Conservation (phyloP, 2,797 vertebrate genomes). For the Centropyge bicolor region DNA sequence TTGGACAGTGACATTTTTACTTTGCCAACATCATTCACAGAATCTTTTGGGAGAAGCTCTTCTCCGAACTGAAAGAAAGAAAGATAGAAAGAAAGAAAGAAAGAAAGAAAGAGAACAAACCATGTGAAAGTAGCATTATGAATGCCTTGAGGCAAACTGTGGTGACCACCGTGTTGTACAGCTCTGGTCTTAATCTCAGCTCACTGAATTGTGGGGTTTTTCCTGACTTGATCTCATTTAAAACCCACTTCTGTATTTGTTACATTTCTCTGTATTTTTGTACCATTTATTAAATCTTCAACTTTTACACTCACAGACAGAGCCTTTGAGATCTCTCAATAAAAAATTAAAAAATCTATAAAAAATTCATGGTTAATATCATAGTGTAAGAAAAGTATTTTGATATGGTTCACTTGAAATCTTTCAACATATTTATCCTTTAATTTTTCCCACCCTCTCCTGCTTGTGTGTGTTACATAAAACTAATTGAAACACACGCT, state of each 20-base stretch:
- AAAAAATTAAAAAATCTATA: no score
- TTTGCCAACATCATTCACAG: slow-evolving; percentile 21
- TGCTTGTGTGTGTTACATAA: not conserved
- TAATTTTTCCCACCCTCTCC: not conserved
- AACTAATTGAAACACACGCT: not conserved
- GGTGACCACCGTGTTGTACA: slow-evolving; percentile 36
- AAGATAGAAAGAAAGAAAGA: slow-evolving; percentile 15
- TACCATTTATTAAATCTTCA: not conserved
- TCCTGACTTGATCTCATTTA: slow-evolving; percentile 23
- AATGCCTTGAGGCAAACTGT: slow-evolving; percentile 34
- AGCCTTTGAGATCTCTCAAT: not conserved
- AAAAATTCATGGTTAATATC: not conserved
- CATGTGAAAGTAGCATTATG: slow-evolving; percentile 41
- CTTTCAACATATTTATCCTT: not conserved
- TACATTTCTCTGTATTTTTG: not conserved
- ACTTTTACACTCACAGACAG: not conserved
- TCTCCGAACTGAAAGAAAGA: slow-evolving; percentile 19
- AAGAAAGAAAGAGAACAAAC: slow-evolving; percentile 21
- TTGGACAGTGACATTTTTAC: slow-evolving; percentile 27
- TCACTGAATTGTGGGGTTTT: slow-evolving; percentile 30
- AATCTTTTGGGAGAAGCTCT: slow-evolving; percentile 24
- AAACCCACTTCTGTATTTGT: slow-evolving; percentile 9
- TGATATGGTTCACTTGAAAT: not conserved
- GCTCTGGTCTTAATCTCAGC: slow-evolving; percentile 45
- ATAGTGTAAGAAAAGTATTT: not conserved